phyloP scores from a whole-genome alignment of 2,113 vertebrate genomes.

The Limanda limanda region DNA sequence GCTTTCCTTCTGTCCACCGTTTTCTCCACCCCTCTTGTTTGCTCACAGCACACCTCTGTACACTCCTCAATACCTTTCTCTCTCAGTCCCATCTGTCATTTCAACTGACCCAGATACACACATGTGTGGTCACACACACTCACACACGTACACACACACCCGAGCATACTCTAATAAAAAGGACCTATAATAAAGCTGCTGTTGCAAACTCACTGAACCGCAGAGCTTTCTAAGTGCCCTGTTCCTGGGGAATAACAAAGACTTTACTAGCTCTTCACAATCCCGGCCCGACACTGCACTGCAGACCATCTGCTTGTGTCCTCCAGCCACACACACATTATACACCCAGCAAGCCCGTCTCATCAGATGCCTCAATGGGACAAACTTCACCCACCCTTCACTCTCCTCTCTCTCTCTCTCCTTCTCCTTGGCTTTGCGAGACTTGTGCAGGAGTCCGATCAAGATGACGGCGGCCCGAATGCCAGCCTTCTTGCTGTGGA shows the following conservation, averaged over 20 bases:
- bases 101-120: conserved; percentile 52
- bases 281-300: conserved; percentile 26
- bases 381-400: conserved; percentile 78
- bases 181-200: conserved; percentile 36
- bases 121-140: conserved; percentile 19
- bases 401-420: conserved; percentile 75
- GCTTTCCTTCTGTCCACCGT: not conserved
- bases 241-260: conserved; percentile 22
- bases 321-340: conserved; percentile 1
- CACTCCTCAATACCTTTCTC: conserved; percentile 34
- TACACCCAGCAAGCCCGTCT: conserved; percentile 11
- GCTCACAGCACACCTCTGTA: conserved; percentile 24
- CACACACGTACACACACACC: conserved; percentile 5
- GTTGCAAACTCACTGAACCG: conserved; percentile 30
- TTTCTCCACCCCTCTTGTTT: conserved; percentile 17
- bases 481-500: conserved; percentile 90
- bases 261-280: conserved; percentile 16
- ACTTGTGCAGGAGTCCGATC: conserved; percentile 94
- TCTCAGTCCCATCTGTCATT: conserved; percentile 28
- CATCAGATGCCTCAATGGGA: conserved; percentile 9
- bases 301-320: conserved; percentile 18
- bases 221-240: conserved; percentile 22
- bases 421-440: conserved; percentile 87
- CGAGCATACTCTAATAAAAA: conserved; percentile 5
- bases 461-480: conserved; percentile 94